Evolutionary conservation across 2,888 invertebrate genomes (phyloP), one percentile per base, ranked within the genome.

Genomic region (Uropetala carovei): DNA sequence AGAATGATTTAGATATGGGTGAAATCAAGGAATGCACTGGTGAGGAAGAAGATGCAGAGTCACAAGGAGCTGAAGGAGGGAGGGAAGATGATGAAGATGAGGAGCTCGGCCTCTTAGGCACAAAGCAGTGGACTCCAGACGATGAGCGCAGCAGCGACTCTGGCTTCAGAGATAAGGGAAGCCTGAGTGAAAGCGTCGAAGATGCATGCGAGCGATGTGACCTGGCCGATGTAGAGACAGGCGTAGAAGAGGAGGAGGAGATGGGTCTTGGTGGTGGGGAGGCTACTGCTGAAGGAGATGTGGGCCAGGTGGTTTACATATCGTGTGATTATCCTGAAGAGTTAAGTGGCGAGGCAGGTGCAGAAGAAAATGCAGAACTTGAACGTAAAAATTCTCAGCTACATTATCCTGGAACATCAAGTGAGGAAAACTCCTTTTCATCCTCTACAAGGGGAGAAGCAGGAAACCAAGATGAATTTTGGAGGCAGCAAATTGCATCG

Each of bases 111-210:
- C 95, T 95, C n/a, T 95, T 95, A 13, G 94, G 95, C 58, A 95
- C 95, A 60, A 95, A 95, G 91, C 93, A 95, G n/a, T 94, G 95
- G 27, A 95, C 95, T 0, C 95, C 95, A 0, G 95, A 95, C 92
- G 95, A 95, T 92, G 95, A 95, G 93, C 94, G 95, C 43, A 95
- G 95, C 93, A 95, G 95, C n/a, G 95, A 95, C 93, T 95, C 95
- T 27, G 95, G 95, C 86, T 95, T 95, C 92, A 94, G 95, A 18
- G 95, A 95, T 92, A 95, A 95, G 93, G 95, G 95, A n/a, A 94
- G 94, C 93, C 92, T 94, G 22, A 94, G 94, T 92, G 94, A 94
- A 92, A 94, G 94, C 85, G 94, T 94, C 92, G 94, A 95, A 94
- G 92, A 94, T 94, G 91, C 94, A 94, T 83, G 92, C 16, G 92